Conservation (phyloP, 2,113 vertebrate species). For the Lepidothrix coronata region DNA sequence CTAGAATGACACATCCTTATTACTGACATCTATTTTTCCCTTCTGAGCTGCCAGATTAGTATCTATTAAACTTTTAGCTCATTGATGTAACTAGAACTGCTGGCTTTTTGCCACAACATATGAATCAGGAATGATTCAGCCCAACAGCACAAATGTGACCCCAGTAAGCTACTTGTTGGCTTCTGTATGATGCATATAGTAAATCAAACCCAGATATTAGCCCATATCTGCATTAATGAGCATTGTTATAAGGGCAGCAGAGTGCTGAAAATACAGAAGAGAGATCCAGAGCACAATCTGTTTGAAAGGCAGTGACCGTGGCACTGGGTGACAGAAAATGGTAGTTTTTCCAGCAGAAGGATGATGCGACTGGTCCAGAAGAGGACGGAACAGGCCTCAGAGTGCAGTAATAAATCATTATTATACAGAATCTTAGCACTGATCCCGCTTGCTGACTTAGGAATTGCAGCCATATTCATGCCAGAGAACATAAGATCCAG, state of each 20-base stretch:
- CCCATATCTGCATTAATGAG: neutral
- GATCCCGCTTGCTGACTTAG: neutral
- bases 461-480: neutral
- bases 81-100: constrained; percentile 41
- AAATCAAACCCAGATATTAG: neutral
- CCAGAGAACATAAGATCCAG: neutral
- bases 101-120: constrained; percentile 23
- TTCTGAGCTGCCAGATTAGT: constrained; percentile 43
- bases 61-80: constrained; percentile 49
- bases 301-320: neutral
- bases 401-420: neutral
- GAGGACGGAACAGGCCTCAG: neutral
- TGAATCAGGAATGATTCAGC: constrained; percentile 53
- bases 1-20: neutral
- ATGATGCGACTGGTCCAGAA: neutral
- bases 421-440: constrained; percentile 7
- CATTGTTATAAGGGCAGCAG: neutral
- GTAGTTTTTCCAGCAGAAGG: neutral
- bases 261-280: neutral
- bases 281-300: neutral
- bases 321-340: neutral
- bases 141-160: constrained; percentile 1
- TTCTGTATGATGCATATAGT: neutral
- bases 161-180: constrained; percentile 2
- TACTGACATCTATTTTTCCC: constrained; percentile 17